Conservation (phyloP, 2,113 vertebrate species). For the Campylorhamphus procurvoides region DNA sequence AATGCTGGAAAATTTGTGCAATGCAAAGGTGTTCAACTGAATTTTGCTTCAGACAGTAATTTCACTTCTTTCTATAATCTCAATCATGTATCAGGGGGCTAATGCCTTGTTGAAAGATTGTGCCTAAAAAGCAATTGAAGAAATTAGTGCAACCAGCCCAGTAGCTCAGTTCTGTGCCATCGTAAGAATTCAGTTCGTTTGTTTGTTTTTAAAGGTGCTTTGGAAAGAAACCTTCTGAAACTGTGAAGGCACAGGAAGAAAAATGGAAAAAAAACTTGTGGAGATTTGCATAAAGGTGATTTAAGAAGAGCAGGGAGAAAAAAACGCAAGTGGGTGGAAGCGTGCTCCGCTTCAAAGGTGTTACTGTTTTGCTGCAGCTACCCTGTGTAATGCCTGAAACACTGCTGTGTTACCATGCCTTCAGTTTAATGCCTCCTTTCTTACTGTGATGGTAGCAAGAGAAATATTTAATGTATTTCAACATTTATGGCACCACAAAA, state of each 20-base stretch:
- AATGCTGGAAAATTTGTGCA: background rate
- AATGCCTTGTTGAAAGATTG: background rate
- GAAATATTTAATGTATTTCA: background rate
- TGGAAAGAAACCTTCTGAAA: background rate
- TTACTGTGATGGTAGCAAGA: background rate
- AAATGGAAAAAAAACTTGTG: background rate
- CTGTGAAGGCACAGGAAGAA: background rate
- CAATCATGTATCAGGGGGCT: background rate
- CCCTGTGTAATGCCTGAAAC: background rate
- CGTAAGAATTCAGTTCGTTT: background rate
- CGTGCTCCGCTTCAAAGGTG: background rate
- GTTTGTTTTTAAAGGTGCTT: background rate
- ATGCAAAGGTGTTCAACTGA: background rate
- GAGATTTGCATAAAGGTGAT: background rate
- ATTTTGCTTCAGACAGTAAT: background rate
- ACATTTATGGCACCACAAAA: background rate
- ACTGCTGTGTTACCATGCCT: background rate
- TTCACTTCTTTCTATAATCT: background rate
- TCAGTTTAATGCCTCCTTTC: background rate
- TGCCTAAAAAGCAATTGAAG: background rate
- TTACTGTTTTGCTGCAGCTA: background rate
- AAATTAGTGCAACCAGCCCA: background rate
- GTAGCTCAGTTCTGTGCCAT: background rate
- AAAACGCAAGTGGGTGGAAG: accelerated
- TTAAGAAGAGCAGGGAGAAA: background rate